These are phyloP conservation scores for Diarsia dahlii DNA, from an alignment of 2,888 invertebrate genomes.

Conservation along the genomic window DNA sequence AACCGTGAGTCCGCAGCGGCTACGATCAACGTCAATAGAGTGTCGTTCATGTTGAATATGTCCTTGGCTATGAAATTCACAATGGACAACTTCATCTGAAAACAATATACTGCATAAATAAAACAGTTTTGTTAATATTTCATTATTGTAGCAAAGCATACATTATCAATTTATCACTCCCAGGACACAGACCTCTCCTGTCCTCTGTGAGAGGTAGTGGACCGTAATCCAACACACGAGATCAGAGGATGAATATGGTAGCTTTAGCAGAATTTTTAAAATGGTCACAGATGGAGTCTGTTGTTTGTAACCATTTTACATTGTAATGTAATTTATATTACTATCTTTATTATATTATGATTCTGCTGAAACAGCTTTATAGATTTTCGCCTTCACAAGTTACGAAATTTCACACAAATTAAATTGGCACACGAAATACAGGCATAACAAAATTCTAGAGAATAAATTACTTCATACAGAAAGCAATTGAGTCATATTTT, in stretches of 20 bases:
- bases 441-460: too few species aligned
- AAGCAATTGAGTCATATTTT: conserved; percentile 37
- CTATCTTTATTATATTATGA: too few species aligned
- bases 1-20: conserved; percentile 97
- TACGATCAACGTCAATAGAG: conserved; percentile 94
- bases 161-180: not conserved
- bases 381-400: not conserved
- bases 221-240: not conserved
- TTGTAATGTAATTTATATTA: too few species aligned
- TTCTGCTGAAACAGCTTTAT: not conserved
- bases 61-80: conserved; percentile 96
- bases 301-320: too few species aligned
- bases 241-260: not conserved
- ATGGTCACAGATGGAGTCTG: too few species aligned
- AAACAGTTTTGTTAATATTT: not conserved
- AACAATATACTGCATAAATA: conserved; percentile 10
- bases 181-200: not conserved
- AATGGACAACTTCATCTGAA: conserved; percentile 87
- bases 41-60: conserved; percentile 93
- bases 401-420: too few species aligned
- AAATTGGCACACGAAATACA: not conserved
- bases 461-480: not conserved
- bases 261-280: not conserved
- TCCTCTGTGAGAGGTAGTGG: not conserved
- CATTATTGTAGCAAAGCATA: not conserved